Evolutionary conservation across 2,113 vertebrate species (phyloP), one percentile per base, ranked within the genome.

Genomic region (Oryzias javanicus): DNA sequence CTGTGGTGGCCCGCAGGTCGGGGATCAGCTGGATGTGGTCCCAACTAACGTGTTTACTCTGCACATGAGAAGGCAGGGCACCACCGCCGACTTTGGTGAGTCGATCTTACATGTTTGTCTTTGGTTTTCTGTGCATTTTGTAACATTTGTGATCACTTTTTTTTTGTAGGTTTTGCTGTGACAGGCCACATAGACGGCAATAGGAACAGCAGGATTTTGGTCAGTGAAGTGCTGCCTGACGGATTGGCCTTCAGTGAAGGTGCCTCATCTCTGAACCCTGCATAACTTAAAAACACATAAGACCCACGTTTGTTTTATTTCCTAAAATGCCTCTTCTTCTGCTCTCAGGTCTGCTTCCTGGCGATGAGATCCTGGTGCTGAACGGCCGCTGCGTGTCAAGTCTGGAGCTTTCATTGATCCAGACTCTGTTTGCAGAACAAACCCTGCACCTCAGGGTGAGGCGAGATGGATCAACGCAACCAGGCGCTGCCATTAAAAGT

Each of bases 361-460:
- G 94, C 13, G 96, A 95, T 44, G 96, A 98, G 83, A 94, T 98
- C 76, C 68, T 95, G 72, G 91, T 89, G 66, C 89, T 98, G 76
- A 98, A 98, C 29, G 94, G 94, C 61, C 90, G 91, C 55, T 80
- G 85, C 2, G 93, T 98, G 41, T 91, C 92, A 3, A 74, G 91
- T 51, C 91, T 99, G 54, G 92, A 96, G 77, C 90, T 97, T 19
- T 73, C 85, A 15, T 90, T 94, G 79, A 98, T 98, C 90, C 95
- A 96, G 85, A 83, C 88, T 0, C 67, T 96, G 67, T 98, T 99
- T 82, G 92, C 91, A 0, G 92, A 94, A 72, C 92, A 90, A 82
- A 92, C 83, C 0, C 89, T 98, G 1, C 90, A 89, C 24, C 87
- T 99, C 27, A 94, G 90, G 22, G 80, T 98, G 72, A 90, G 90